Percentiles rank a stretch among this genome's conserved stretches.
These are phyloP conservation scores for Platyrinchus mystaceus DNA, from an alignment of 2,797 vertebrate genomes.

Conservation along the genomic window DNA sequence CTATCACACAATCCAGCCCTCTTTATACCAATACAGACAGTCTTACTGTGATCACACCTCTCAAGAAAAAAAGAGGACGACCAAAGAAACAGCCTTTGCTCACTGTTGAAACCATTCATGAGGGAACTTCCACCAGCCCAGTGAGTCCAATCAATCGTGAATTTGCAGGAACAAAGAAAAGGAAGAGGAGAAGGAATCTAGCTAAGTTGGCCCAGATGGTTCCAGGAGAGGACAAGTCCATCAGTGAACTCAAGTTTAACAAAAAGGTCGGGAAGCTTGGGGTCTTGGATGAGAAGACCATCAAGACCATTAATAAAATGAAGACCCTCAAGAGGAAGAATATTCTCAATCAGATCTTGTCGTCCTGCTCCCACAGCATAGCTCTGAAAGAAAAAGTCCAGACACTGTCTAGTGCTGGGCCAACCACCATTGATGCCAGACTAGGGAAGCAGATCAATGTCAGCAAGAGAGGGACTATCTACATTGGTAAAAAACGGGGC, in stretches of 20 bases:
- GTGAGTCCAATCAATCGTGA: slow-evolving; percentile 88
- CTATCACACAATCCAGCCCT: slow-evolving; percentile 94
- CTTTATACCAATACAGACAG: slow-evolving; percentile 96
- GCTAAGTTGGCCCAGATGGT: slow-evolving; percentile 85
- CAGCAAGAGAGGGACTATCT: slow-evolving; percentile 97
- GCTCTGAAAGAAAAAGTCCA: slow-evolving; percentile 85
- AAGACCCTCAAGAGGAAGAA: slow-evolving; percentile 95
- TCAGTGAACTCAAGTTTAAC: slow-evolving; percentile 83
- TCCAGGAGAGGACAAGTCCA: slow-evolving; percentile 72
- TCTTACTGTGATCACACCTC: slow-evolving; percentile 92
- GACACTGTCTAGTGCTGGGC: slow-evolving; percentile 85
- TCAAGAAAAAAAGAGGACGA: slow-evolving; percentile 94
- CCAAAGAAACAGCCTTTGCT: slow-evolving; percentile 96
- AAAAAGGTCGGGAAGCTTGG: slow-evolving; percentile 82
- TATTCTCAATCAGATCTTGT: slow-evolving; percentile 93
- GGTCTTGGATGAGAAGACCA: slow-evolving; percentile 84
- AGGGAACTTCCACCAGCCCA: slow-evolving; percentile 92
- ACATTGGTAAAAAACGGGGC: slow-evolving; percentile 97
- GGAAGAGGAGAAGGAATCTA: slow-evolving; percentile 84
- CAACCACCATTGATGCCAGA: slow-evolving; percentile 89
- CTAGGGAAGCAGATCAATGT: slow-evolving; percentile 98
- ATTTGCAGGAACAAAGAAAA: slow-evolving; percentile 82
- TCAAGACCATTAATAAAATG: slow-evolving; percentile 87
- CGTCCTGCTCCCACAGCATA: slow-evolving; percentile 83
- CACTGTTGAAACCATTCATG: slow-evolving; percentile 95